phyloP scores from a whole-genome alignment of 2,797 vertebrate genomes.

The Phalanger gymnotis region DNA sequence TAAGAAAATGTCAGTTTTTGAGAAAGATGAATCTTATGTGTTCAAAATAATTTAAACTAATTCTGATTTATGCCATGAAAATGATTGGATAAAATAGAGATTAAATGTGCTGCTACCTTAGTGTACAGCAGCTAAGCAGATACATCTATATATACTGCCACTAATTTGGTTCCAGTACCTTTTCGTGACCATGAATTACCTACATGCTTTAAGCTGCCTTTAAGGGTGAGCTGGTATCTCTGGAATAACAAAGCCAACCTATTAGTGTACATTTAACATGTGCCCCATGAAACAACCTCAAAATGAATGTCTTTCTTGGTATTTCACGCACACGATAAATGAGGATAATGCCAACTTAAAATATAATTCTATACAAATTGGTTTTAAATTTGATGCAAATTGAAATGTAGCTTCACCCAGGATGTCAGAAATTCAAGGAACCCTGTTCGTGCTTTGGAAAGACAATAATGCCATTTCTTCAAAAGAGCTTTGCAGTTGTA shows the following conservation, averaged over 20 bases:
- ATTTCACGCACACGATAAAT: background rate
- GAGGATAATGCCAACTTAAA: background rate
- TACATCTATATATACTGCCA: background rate
- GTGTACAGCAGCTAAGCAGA: background rate
- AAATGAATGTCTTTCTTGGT: background rate
- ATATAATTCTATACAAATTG: background rate
- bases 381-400: background rate
- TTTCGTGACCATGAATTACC: background rate
- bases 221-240: background rate
- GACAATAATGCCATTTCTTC: conserved; percentile 3
- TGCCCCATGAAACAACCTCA: background rate
- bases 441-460: conserved; percentile 3
- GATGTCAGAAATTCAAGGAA: background rate
- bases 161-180: background rate
- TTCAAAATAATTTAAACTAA: background rate
- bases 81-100: background rate
- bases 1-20: background rate
- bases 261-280: background rate
- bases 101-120: background rate
- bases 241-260: background rate
- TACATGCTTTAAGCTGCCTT: background rate
- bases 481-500: background rate
- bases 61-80: background rate
- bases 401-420: background rate
- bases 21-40: background rate